phyloP scores from a whole-genome alignment of 2,888 invertebrate genomes.

The Chrysolina oricalcia region DNA sequence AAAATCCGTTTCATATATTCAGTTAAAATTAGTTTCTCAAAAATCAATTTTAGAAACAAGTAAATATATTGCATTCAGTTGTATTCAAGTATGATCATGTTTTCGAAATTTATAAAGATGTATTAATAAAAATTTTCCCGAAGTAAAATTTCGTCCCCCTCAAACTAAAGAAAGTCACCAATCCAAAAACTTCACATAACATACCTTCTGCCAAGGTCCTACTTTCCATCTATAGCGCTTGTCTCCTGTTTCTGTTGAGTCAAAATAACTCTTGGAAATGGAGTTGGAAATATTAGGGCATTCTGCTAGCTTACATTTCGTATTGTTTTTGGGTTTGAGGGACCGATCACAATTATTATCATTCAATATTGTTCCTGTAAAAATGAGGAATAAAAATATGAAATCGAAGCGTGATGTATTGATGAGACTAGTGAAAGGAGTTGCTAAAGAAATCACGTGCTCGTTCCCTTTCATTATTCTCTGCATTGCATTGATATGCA shows the following conservation, averaged over 20 bases:
- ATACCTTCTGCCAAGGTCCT: conserved; percentile 72
- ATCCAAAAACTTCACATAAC: conserved; percentile 46
- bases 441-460: conserved; percentile 65
- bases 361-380: conserved; percentile 54
- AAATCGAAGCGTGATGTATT: neutral
- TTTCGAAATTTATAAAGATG: no score
- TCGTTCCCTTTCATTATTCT: no score
- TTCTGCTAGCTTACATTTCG: conserved; percentile 60
- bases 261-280: conserved; percentile 57
- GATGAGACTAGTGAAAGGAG: no score
- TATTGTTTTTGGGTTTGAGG: conserved; percentile 55
- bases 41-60: no score
- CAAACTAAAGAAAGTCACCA: neutral
- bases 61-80: no score
- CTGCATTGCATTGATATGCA: no score
- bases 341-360: conserved; percentile 56
- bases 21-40: no score
- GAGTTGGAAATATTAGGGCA: conserved; percentile 57
- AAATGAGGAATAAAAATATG: conserved; percentile 56
- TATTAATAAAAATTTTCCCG: neutral
- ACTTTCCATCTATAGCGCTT: conserved; percentile 66
- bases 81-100: no score
- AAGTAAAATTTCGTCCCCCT: neutral
- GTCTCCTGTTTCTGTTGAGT: conserved; percentile 56
- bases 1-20: neutral